phyloP scores from a whole-genome alignment of 2,888 invertebrate genomes.

The Mystacides longicornis region DNA sequence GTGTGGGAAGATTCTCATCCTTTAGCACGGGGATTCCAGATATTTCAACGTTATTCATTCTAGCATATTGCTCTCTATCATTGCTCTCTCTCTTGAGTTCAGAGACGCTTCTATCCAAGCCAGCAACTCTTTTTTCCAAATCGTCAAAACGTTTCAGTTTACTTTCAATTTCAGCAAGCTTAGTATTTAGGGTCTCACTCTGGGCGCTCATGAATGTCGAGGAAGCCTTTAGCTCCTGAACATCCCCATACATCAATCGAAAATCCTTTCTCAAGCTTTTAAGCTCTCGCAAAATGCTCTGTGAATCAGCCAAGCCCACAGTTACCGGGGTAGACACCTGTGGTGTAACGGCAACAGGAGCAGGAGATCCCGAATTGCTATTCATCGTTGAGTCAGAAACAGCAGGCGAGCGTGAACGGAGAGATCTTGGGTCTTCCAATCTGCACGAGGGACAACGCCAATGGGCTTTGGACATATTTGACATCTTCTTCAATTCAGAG shows the following conservation, averaged over 20 bases:
- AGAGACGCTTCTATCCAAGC: neutral
- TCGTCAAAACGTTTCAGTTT: neutral
- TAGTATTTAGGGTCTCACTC: neutral
- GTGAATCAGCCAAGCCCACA: neutral
- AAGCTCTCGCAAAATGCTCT: neutral
- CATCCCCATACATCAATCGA: neutral
- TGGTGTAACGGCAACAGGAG: neutral
- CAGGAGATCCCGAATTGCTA: neutral
- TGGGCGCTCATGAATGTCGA: neutral
- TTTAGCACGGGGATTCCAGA: neutral
- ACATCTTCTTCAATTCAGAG: neutral
- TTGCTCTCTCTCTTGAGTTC: neutral
- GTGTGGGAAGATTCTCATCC: neutral
- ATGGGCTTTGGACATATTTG: neutral
- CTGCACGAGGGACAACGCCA: neutral
- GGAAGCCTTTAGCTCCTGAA: neutral
- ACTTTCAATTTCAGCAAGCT: too few species aligned
- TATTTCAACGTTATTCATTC: neutral
- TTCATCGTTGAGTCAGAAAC: neutral
- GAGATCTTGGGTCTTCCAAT: neutral
- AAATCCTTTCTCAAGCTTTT: neutral
- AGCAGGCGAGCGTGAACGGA: neutral
- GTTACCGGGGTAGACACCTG: neutral
- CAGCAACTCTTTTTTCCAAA: neutral
- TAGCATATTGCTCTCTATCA: neutral